Conservation (phyloP, 2,113 vertebrate species). For the Hippocampus zosterae region DNA sequence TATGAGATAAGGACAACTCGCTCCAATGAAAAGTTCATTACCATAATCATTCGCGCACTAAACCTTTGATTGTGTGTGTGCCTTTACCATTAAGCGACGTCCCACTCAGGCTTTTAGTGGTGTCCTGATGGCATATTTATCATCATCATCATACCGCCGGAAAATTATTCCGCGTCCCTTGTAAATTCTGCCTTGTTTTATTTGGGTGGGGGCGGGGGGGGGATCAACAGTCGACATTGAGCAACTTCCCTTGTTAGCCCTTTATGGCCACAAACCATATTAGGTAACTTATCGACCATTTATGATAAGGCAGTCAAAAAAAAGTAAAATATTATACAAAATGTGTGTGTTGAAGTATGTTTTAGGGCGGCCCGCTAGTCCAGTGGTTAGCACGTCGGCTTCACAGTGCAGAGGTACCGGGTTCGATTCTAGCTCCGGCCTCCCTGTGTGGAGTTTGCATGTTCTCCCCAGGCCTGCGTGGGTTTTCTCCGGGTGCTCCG, state of each 20-base stretch:
- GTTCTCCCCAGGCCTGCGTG: too few relatives aligned
- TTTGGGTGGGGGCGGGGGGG: neutral
- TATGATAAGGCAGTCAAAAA: too few relatives aligned
- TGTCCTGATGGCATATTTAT: neutral
- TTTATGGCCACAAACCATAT: neutral
- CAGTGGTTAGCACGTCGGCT: too few relatives aligned
- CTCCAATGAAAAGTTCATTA: slow-evolving; percentile 21
- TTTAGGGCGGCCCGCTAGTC: too few relatives aligned
- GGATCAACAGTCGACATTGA: neutral
- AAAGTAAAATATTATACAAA: too few relatives aligned
- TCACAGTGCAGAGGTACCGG: too few relatives aligned
- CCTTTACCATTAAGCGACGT: slow-evolving; percentile 17
- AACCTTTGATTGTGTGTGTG: neutral
- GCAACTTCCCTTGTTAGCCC: neutral
- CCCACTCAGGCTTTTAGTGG: slow-evolving; percentile 16
- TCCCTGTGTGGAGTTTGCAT: too few relatives aligned
- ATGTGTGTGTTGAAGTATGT: too few relatives aligned
- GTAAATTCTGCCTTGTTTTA: neutral
- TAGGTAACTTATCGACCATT: neutral
- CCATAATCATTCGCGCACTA: slow-evolving; percentile 2
- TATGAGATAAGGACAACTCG: slow-evolving; percentile 12
- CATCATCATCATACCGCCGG: neutral
- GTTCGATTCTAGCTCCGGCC: too few relatives aligned
- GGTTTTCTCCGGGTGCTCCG: too few relatives aligned
- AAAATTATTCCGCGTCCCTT: neutral